Percentiles rank a stretch among this genome's conserved stretches.
These are phyloP conservation scores for Coreoperca whiteheadi DNA, from an alignment of 2,113 vertebrate genomes.

Conservation along the genomic window DNA sequence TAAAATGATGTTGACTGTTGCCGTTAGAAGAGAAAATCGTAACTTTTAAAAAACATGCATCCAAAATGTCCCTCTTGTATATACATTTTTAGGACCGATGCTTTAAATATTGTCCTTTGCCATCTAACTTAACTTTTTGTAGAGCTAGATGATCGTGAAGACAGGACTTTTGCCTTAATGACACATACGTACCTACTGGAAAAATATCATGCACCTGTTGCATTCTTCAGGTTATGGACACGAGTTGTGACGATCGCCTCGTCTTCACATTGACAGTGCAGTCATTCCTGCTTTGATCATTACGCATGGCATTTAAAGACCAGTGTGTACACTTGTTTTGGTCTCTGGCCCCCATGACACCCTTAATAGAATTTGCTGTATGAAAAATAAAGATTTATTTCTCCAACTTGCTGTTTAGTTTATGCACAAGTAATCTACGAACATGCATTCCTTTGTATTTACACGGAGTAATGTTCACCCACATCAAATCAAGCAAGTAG, in stretches of 20 bases:
- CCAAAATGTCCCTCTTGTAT: slow-evolving; percentile 26
- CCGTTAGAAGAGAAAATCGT: not conserved
- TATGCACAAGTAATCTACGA: not conserved
- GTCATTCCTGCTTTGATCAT: slow-evolving; percentile 35
- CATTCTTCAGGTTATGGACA: slow-evolving; percentile 37
- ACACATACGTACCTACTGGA: slow-evolving; percentile 38
- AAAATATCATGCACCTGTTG: slow-evolving; percentile 29
- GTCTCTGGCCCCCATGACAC: slow-evolving; percentile 26
- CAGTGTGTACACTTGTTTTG: slow-evolving; percentile 18
- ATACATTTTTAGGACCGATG: slow-evolving; percentile 43
- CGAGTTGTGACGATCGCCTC: not conserved
- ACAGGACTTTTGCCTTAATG: slow-evolving; percentile 68
- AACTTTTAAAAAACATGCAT: slow-evolving; percentile 7
- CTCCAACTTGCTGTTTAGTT: slow-evolving; percentile 49
- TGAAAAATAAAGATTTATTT: slow-evolving; percentile 83
- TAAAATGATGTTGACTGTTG: not conserved
- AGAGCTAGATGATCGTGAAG: slow-evolving; percentile 20
- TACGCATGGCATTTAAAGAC: slow-evolving; percentile 25
- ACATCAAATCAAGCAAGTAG: not conserved
- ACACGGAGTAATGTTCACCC: not conserved
- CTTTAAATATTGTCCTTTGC: slow-evolving; percentile 34
- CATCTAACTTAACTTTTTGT: slow-evolving; percentile 38
- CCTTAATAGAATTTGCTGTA: slow-evolving; percentile 66
- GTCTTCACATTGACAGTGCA: not conserved
- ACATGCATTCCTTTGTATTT: not conserved